These are phyloP conservation scores for Pheucticus melanocephalus DNA, from an alignment of 2,113 vertebrate species.

Conservation along the genomic window DNA sequence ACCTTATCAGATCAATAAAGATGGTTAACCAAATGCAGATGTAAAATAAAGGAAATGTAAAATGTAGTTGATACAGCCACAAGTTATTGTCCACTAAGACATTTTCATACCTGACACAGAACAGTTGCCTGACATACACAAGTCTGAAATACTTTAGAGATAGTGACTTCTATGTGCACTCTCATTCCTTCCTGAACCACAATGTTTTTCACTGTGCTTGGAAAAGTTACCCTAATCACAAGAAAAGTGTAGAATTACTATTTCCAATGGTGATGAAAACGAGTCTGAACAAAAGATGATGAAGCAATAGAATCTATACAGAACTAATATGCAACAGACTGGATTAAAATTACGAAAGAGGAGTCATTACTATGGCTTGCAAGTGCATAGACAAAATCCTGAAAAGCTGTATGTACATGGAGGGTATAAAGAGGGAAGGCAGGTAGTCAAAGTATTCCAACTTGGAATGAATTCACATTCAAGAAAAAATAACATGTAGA, in stretches of 20 bases:
- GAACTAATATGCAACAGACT: neutral
- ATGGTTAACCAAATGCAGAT: neutral
- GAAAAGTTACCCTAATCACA: neutral
- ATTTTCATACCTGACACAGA: neutral
- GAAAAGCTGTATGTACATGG: neutral
- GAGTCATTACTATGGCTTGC: neutral
- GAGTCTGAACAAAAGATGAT: neutral
- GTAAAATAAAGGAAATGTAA: neutral
- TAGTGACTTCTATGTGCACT: neutral
- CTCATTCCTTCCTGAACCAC: neutral
- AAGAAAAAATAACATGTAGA: neutral
- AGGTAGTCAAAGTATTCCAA: neutral
- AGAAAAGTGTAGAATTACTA: neutral
- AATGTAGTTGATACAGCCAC: neutral
- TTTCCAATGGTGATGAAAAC: neutral
- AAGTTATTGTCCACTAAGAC: neutral
- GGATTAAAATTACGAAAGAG: neutral
- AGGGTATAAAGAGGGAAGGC: neutral
- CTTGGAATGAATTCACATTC: neutral
- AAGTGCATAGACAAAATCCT: neutral
- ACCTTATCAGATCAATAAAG: neutral
- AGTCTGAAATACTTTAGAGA: neutral
- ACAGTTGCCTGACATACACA: neutral
- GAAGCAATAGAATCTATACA: neutral
- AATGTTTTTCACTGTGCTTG: neutral